Conservation (phyloP, 2,797 vertebrate genomes). For the Pangasius larnaudii region DNA sequence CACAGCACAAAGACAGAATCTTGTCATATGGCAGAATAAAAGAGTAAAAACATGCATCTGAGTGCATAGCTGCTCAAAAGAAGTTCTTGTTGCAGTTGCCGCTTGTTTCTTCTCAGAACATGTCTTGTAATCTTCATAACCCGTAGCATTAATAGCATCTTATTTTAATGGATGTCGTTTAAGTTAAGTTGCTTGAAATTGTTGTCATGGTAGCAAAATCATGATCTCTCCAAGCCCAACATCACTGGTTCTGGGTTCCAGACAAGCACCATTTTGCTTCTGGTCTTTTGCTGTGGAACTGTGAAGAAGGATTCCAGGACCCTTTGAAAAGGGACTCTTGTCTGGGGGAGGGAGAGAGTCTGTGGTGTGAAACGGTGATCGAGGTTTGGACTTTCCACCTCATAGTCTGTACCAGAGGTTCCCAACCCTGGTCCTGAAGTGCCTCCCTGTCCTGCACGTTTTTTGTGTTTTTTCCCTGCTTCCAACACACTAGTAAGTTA, state of each 20-base stretch:
- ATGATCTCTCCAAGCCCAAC: neutral
- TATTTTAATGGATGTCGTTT: neutral
- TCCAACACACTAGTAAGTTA: neutral
- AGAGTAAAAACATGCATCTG: neutral
- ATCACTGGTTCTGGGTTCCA: neutral
- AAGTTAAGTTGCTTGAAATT: neutral
- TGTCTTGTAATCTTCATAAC: neutral
- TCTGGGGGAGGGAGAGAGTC: neutral
- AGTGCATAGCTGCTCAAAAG: neutral
- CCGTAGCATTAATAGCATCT: neutral
- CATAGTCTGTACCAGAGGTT: neutral
- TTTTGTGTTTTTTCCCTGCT: neutral
- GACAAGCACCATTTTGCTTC: neutral
- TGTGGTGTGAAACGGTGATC: neutral
- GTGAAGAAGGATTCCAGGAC: neutral
- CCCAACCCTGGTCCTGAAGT: neutral
- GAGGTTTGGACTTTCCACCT: neutral
- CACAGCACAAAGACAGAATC: neutral
- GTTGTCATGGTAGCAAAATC: neutral
- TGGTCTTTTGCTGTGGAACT: neutral
- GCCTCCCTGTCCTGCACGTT: neutral
- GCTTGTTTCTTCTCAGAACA: neutral
- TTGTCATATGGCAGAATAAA: neutral
- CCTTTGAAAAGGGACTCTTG: neutral
- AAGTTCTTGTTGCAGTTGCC: neutral